These are phyloP conservation scores for Heliconius eleuchia DNA, from an alignment of 1,140 invertebrate genomes.

Conservation along the genomic window DNA sequence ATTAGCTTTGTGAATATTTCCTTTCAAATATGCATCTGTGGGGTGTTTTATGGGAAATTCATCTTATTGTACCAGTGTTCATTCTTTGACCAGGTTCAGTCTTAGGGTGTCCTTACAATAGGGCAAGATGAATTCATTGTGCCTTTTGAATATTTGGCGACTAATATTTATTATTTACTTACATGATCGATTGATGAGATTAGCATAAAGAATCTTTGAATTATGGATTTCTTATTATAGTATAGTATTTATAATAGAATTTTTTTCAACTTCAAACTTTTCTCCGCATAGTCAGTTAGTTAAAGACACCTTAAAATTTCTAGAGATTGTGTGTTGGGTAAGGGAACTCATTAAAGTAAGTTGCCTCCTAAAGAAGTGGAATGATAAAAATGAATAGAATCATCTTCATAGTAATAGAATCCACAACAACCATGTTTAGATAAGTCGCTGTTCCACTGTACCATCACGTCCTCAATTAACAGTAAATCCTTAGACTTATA, in stretches of 20 bases:
- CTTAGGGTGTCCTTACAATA: conserved; percentile 3
- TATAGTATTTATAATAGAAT: not conserved
- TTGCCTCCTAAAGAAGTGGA: not conserved
- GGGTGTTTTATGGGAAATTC: conserved; percentile 26
- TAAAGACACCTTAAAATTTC: not conserved
- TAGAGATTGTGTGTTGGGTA: not conserved
- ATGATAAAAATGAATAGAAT: not conserved
- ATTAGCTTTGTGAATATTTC: conserved; percentile 35
- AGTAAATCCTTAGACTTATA: not conserved
- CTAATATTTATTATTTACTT: not conserved
- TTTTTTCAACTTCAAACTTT: not conserved
- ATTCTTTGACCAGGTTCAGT: conserved; percentile 7
- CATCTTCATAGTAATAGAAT: not conserved
- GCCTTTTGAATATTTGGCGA: not conserved
- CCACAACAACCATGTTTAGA: not conserved
- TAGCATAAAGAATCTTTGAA: not conserved
- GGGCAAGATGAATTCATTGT: not conserved
- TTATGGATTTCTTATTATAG: not conserved
- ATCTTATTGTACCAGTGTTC: not conserved
- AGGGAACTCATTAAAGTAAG: no score
- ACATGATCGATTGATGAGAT: not conserved
- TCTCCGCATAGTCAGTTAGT: not conserved
- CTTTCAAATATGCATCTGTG: conserved; percentile 40
- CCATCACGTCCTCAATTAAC: not conserved
- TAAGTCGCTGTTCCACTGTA: not conserved